phyloP scores from a whole-genome alignment of 2,113 vertebrate species.

The Leuciscus idus region DNA sequence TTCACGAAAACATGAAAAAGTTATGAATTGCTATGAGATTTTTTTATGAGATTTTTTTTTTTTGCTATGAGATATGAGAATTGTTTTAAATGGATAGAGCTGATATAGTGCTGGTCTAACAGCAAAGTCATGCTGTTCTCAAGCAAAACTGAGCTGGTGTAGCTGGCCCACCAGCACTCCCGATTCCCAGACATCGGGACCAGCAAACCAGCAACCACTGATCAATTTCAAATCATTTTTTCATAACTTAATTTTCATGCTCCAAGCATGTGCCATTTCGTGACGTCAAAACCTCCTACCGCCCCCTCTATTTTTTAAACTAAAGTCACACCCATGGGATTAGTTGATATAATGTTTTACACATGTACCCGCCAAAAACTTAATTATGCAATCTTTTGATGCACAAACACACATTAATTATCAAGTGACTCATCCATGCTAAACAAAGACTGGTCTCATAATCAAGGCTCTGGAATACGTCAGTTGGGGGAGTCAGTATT shows the following conservation, averaged over 20 bases:
- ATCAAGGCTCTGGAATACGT: neutral
- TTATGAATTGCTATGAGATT: too few species aligned
- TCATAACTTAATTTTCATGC: neutral
- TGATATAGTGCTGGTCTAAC: too few species aligned
- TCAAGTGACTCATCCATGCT: conserved; percentile 11
- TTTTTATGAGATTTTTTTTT: too few species aligned
- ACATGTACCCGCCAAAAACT: neutral
- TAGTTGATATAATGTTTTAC: neutral
- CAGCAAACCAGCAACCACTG: too few species aligned
- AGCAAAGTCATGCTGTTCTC: too few species aligned
- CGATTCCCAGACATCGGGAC: too few species aligned
- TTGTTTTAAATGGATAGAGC: too few species aligned
- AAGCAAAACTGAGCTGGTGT: too few species aligned
- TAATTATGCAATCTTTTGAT: neutral
- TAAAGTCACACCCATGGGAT: neutral
- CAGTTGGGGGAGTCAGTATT: neutral
- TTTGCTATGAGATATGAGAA: too few species aligned
- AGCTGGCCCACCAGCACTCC: too few species aligned
- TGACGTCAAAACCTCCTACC: neutral
- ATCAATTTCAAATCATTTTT: neutral
- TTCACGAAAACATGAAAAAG: too few species aligned
- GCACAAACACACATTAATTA: conserved; percentile 14
- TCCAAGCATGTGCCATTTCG: neutral
- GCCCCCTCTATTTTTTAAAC: neutral
- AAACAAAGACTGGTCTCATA: conserved; percentile 4